phyloP scores from a whole-genome alignment of 2,797 vertebrate genomes.

The Orestias chungarensis region DNA sequence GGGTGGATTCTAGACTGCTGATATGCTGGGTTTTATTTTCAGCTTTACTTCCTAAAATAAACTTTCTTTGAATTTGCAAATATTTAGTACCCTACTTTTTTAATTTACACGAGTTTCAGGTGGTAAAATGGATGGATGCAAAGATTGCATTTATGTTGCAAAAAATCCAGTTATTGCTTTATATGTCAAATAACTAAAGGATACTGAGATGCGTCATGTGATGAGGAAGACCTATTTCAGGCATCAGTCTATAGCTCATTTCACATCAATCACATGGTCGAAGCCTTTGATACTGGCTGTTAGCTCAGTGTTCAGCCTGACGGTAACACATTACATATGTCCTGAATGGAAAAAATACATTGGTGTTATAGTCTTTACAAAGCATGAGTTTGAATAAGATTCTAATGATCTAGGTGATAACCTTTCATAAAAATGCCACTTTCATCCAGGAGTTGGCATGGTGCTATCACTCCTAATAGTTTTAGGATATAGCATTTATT shows the following conservation, averaged over 20 bases:
- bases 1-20: too few relatives aligned
- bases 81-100: neutral
- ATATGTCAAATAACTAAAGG: slow-evolving; percentile 58
- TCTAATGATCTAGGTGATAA: neutral
- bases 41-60: slow-evolving; percentile 5
- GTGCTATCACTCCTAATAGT: neutral
- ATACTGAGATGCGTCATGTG: slow-evolving; percentile 46
- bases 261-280: slow-evolving; percentile 53
- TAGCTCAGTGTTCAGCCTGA: slow-evolving; percentile 10
- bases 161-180: slow-evolving; percentile 33
- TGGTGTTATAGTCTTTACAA: slow-evolving; percentile 7
- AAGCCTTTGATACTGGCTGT: slow-evolving; percentile 18
- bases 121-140: neutral
- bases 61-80: neutral
- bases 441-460: too few relatives aligned
- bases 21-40: slow-evolving; percentile 18
- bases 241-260: slow-evolving; percentile 29
- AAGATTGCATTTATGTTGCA: neutral
- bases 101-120: neutral
- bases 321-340: slow-evolving; percentile 56
- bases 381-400: neutral
- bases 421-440: neutral
- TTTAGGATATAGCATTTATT: neutral
- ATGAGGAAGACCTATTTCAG: slow-evolving; percentile 53
- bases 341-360: slow-evolving; percentile 41